Percentiles rank a stretch among this genome's conserved stretches.
Conservation (phyloP, 2,797 vertebrate genomes). For the Ceryle rudis region DNA sequence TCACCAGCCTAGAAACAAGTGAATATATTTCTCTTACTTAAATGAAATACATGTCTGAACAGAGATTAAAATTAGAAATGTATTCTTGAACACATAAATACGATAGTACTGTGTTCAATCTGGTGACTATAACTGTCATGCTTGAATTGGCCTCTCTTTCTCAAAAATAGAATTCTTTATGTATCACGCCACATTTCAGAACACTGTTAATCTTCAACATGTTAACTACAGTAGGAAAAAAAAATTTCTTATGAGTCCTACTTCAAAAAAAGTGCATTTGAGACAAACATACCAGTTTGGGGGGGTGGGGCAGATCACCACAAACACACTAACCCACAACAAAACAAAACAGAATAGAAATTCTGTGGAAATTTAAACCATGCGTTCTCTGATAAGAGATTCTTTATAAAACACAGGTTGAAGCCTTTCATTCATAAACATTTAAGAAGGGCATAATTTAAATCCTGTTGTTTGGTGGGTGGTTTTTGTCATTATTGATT, state of each 20-base stretch:
- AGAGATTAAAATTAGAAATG: constrained; percentile 1
- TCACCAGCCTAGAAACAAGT: background rate
- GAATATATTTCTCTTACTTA: background rate
- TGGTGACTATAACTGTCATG: background rate
- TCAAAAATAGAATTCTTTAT: background rate
- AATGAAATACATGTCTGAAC: background rate
- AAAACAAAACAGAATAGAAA: background rate
- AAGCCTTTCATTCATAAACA: background rate
- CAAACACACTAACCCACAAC: background rate
- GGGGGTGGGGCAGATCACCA: too few relatives aligned
- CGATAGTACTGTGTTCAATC: background rate
- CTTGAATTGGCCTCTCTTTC: background rate
- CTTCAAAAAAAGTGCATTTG: background rate
- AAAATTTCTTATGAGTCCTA: background rate
- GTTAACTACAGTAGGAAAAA: background rate
- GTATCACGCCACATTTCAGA: background rate
- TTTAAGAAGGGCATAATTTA: background rate
- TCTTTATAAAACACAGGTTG: background rate
- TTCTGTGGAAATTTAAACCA: background rate
- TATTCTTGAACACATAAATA: background rate
- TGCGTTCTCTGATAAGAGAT: background rate
- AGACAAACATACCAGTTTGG: background rate
- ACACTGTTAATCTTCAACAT: background rate
- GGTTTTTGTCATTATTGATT: fast-evolving
- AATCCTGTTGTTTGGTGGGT: fast-evolving